phyloP scores from a whole-genome alignment of 92 coral and sea anemone species.

The Heliopora coerulea region DNA sequence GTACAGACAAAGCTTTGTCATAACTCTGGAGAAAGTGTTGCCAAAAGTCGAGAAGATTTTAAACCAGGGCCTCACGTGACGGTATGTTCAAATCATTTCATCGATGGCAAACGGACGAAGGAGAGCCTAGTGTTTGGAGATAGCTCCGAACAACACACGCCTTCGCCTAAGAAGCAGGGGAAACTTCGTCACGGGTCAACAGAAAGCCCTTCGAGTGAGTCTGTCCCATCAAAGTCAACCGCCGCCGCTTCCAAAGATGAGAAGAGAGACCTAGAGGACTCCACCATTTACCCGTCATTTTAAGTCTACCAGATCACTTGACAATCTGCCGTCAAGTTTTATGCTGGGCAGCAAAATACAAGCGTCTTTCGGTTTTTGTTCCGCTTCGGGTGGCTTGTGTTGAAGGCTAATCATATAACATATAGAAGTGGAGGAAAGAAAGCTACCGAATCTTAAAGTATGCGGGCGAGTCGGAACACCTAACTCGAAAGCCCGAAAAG shows the following conservation, averaged over 20 bases:
- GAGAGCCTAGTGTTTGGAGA: conserved; percentile 35
- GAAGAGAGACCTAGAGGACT: too few relatives aligned
- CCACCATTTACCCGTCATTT: too few relatives aligned
- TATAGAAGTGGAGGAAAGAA: conserved; percentile 66
- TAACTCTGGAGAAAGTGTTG: conserved; percentile 56
- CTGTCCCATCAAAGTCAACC: too few relatives aligned
- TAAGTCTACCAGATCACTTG: too few relatives aligned
- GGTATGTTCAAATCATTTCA: conserved; percentile 54
- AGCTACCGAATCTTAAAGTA: conserved; percentile 14
- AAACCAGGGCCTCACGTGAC: conserved; percentile 46
- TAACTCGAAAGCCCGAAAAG: too few relatives aligned
- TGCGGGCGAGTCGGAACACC: too few relatives aligned
- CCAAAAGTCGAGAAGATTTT: conserved; percentile 45
- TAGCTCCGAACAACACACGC: not conserved
- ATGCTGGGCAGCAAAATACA: conserved; percentile 43
- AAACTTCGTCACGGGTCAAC: too few relatives aligned
- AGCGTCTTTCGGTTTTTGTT: conserved; percentile 50
- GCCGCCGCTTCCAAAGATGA: too few relatives aligned
- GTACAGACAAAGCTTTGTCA: conserved; percentile 45
- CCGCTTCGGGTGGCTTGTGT: too few relatives aligned
- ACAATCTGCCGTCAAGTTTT: conserved; percentile 42
- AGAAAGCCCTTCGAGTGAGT: too few relatives aligned
- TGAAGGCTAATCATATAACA: not conserved
- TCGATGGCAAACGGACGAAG: conserved; percentile 20
- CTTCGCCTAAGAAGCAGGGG: conserved; percentile 28